Conservation (phyloP, 2,888 invertebrate genomes). For the Athalia cordata region DNA sequence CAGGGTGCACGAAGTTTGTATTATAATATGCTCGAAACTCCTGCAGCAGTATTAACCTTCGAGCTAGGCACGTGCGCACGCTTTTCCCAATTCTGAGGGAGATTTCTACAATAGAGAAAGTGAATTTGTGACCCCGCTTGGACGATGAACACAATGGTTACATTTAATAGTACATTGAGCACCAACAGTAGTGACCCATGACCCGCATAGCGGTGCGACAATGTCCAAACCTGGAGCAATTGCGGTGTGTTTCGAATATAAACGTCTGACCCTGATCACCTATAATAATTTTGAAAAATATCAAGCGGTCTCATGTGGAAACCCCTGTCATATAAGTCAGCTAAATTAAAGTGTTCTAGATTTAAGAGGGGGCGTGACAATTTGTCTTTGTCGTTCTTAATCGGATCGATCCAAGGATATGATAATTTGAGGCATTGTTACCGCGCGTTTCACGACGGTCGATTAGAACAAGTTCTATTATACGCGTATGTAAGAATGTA, state of each 20-base stretch:
- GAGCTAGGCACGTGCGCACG: slow-evolving; percentile 35
- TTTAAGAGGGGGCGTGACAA: not conserved
- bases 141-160: slow-evolving; percentile 67
- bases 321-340: not conserved
- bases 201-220: slow-evolving; percentile 24
- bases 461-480: too few species aligned
- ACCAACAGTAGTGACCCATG: slow-evolving; percentile 56
- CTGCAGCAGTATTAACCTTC: not conserved
- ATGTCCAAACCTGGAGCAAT: slow-evolving; percentile 7
- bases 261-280: slow-evolving; percentile 20
- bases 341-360: slow-evolving; percentile 6
- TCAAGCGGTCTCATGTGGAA: too few species aligned
- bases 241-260: not conserved
- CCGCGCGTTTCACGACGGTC: too few species aligned
- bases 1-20: slow-evolving; percentile 19
- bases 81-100: slow-evolving; percentile 41
- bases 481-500: too few species aligned
- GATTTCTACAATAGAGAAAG: slow-evolving; percentile 59
- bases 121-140: slow-evolving; percentile 67
- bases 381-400: slow-evolving; percentile 15
- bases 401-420: not conserved
- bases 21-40: not conserved
- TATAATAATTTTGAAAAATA: not conserved
- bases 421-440: not conserved
- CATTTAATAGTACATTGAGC: slow-evolving; percentile 73